These are phyloP conservation scores for Pangasius mekongensis DNA, from an alignment of 2,797 vertebrate species.

Conservation along the genomic window DNA sequence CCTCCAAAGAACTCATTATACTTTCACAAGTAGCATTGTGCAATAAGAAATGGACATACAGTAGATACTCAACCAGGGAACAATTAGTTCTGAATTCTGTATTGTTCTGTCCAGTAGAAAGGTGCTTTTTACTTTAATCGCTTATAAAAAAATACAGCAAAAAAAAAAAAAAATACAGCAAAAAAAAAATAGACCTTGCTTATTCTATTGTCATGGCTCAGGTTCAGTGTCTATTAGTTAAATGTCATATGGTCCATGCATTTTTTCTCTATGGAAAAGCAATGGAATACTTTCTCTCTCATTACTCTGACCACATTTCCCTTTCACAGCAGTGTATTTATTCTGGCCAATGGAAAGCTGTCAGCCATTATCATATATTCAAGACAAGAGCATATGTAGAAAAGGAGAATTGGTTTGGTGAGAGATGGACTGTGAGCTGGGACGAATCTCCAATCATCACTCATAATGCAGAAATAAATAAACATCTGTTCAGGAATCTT, in stretches of 20 bases:
- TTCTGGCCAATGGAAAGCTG: not conserved
- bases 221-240: conserved; percentile 1
- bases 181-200: not conserved
- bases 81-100: not conserved
- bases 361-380: not conserved
- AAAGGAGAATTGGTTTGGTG: not conserved
- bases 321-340: not conserved
- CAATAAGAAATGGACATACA: not conserved
- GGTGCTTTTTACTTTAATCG: not conserved
- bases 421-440: not conserved
- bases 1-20: not conserved
- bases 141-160: not conserved
- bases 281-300: conserved; percentile 5
- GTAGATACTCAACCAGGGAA: not conserved
- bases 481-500: not conserved
- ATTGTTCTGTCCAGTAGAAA: not conserved
- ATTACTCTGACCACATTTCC: not conserved
- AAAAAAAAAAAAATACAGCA: not conserved
- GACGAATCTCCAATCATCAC: not conserved
- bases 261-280: not conserved
- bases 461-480: not conserved
- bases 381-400: not conserved
- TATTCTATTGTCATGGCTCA: not conserved
- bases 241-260: not conserved
- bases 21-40: not conserved